Conservation (phyloP, 2,797 vertebrate species). For the Columba guinea region DNA sequence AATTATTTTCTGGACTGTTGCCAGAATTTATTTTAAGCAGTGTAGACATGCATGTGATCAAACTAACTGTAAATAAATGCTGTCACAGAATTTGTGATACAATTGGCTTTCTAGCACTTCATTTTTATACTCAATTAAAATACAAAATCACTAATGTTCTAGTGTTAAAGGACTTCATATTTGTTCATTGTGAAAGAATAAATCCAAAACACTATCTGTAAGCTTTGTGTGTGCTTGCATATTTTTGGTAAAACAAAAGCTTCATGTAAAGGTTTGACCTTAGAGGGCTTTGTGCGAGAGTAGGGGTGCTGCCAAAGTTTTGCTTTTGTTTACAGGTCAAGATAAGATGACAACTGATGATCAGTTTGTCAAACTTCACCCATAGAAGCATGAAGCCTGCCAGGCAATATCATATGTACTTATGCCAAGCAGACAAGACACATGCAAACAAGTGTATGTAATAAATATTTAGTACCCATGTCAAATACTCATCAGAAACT, state of each 20-base stretch:
- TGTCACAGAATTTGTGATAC: neutral
- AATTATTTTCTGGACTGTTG: neutral
- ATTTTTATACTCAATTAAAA: neutral
- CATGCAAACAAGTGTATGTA: neutral
- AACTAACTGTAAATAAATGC: neutral
- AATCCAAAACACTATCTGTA: rapidly evolving
- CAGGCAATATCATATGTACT: neutral
- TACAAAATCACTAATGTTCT: neutral
- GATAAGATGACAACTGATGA: neutral
- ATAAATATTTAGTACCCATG: neutral
- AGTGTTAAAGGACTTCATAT: neutral
- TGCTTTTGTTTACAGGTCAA: neutral
- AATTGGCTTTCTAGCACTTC: neutral
- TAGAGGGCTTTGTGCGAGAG: rapidly evolving
- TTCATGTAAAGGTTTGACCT: neutral
- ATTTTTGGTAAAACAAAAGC: neutral
- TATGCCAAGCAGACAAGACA: neutral
- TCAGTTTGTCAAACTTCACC: neutral
- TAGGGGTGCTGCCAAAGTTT: neutral
- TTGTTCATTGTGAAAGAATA: neutral
- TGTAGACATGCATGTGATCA: neutral
- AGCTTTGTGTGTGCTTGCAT: neutral
- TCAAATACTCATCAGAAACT: neutral
- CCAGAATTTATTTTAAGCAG: neutral
- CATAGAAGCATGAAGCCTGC: neutral